Evolutionary conservation across 2,797 vertebrate species (phyloP).

Genomic region (Sebastes minor): DNA sequence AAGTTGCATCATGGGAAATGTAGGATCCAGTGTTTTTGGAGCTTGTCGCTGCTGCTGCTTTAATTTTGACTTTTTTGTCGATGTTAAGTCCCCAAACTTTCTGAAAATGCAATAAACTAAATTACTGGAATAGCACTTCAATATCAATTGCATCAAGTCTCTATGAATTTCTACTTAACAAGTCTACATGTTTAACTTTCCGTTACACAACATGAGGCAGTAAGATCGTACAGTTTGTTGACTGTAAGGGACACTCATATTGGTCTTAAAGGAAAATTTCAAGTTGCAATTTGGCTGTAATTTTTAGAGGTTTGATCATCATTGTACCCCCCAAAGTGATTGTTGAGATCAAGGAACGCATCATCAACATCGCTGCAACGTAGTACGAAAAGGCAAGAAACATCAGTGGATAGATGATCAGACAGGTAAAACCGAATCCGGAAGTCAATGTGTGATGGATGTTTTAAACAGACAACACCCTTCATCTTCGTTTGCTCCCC

Average conservation of each 20-base stretch:
- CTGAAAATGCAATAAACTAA: background rate
- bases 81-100: background rate
- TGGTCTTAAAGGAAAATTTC: background rate
- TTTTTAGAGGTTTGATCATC: background rate
- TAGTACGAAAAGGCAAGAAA: background rate
- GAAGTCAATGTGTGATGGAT: background rate
- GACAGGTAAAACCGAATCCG: background rate
- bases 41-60: background rate
- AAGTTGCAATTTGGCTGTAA: background rate
- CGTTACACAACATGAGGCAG: background rate
- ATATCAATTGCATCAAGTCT: background rate
- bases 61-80: background rate
- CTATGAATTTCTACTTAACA: background rate
- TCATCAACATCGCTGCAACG: background rate
- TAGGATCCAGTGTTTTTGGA: background rate
- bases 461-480: conserved; percentile 1
- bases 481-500: background rate
- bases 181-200: background rate
- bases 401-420: background rate
- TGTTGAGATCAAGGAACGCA: background rate
- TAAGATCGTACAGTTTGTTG: background rate
- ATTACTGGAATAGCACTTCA: conserved; percentile 6
- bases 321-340: background rate
- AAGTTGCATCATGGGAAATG: conserved; percentile 7
- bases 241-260: background rate